Percentiles rank a stretch among this genome's conserved stretches.
Evolutionary conservation across 2,113 vertebrate genomes (phyloP).

Genomic region (Gadus chalcogrammus): DNA sequence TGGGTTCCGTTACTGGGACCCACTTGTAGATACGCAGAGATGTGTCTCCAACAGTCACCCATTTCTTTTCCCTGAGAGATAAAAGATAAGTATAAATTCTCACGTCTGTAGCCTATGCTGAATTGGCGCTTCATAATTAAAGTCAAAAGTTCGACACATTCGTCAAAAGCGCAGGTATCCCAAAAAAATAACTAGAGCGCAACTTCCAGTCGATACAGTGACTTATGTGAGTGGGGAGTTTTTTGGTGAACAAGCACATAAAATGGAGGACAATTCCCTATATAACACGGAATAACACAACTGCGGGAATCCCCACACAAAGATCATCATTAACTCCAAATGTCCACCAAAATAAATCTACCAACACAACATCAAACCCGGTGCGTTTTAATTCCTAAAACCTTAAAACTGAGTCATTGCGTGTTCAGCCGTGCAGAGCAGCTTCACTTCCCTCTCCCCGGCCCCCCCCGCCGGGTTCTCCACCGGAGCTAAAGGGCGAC

Average conservation of each 20-base stretch:
- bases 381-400: not conserved
- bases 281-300: too few relatives aligned
- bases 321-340: too few relatives aligned
- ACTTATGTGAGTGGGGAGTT: too few relatives aligned
- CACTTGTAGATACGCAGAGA: slow-evolving; percentile 98
- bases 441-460: slow-evolving; percentile 65
- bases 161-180: too few relatives aligned
- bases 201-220: too few relatives aligned
- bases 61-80: slow-evolving; percentile 92
- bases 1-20: slow-evolving; percentile 96
- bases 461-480: slow-evolving; percentile 67
- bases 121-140: not conserved
- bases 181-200: too few relatives aligned
- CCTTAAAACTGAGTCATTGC: slow-evolving; percentile 33
- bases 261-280: too few relatives aligned
- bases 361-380: too few relatives aligned
- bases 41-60: slow-evolving; percentile 97
- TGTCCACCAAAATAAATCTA: too few relatives aligned
- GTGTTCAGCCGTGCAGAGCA: slow-evolving; percentile 52
- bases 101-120: not conserved
- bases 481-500: slow-evolving; percentile 57
- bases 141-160: too few relatives aligned
- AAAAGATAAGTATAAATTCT: not conserved
- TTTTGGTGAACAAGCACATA: too few relatives aligned
- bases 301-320: too few relatives aligned